Base-by-base conservation (phyloP, 2,797 vertebrate species). In the Trematomus bernacchii region DNA sequence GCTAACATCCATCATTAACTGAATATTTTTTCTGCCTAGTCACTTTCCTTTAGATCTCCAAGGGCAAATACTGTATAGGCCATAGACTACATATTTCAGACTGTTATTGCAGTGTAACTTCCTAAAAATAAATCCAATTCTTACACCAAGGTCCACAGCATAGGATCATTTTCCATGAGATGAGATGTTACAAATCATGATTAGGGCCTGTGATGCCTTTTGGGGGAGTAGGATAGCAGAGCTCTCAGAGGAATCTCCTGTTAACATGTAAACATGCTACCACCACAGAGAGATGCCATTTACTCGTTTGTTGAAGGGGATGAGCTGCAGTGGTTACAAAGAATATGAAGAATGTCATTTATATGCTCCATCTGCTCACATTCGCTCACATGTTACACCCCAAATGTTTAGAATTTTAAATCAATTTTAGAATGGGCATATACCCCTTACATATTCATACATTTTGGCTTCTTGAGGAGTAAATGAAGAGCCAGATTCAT, bases 401-500 rank as follows among this genome's bases (percentile, higher is more conserved):
- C 1, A 59, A 30, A 46, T 7, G 19, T 66, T 64, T 53, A 30
- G 23, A 3, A 21, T 16, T 57, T 50, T 46, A 33, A 46, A 12
- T 55, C 30, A 9, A 5, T 61, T 53, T 19, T 60, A 47, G 57
- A 6, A 60, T 12, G 18, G 43, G 27, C 61, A 21, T 21, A 37
- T 13, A 30, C 27, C 6, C 19, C 19, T 43, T 64, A 13, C 40
- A 51, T 53, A 62, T 65, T 73, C 50, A 61, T 37, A 48, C 11
- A 18, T 53, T 0, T 16, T 18, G 58, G 59, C 66, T 57, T 67
- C 21, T 51, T 37, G 2, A 33, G 59, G 33, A 73, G 62, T 42
- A 76, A 74, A 80, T 40, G 73, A 74, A 55, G 55, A 76, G 46
- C 66, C 66, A 62, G 51, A 79, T 70, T 80, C 51, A 79, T 87